Conservation (phyloP, 2,113 vertebrate species). For the Zosterops borbonicus region DNA sequence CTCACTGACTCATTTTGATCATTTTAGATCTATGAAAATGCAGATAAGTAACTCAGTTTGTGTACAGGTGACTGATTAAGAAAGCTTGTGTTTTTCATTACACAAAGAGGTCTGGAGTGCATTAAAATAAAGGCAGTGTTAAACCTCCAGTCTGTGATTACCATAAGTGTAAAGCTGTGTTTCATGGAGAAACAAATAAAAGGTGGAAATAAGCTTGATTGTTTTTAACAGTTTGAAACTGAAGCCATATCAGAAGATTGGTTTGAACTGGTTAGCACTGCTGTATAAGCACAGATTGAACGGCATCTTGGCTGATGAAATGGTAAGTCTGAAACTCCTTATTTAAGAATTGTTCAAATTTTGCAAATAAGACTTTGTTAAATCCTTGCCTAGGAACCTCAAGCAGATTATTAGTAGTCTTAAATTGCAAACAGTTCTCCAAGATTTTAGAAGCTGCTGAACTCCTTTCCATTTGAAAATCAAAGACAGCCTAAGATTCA, state of each 20-base stretch:
- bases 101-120: fast-evolving
- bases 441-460: neutral
- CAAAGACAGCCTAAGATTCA: neutral
- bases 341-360: fast-evolving
- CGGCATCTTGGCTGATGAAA: constrained; percentile 96
- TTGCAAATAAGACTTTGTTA: neutral
- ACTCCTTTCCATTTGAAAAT: neutral
- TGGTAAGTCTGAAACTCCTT: constrained; percentile 79
- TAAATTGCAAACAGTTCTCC: neutral
- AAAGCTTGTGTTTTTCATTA: neutral
- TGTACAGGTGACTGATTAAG: neutral
- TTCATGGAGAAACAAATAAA: neutral
- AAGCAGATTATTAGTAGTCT: neutral
- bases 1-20: neutral
- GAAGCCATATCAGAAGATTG: constrained; percentile 94
- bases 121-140: neutral
- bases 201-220: neutral
- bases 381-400: neutral
- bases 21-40: neutral
- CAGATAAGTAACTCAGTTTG: neutral
- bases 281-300: constrained; percentile 91
- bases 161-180: neutral
- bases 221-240: constrained; percentile 80
- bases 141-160: neutral
- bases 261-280: constrained; percentile 93